A percentile compares a stretch with the other conserved stretches of the same genome.
Conservation (phyloP, 2,888 invertebrate genomes). For the Chrysomela aeneicollis region DNA sequence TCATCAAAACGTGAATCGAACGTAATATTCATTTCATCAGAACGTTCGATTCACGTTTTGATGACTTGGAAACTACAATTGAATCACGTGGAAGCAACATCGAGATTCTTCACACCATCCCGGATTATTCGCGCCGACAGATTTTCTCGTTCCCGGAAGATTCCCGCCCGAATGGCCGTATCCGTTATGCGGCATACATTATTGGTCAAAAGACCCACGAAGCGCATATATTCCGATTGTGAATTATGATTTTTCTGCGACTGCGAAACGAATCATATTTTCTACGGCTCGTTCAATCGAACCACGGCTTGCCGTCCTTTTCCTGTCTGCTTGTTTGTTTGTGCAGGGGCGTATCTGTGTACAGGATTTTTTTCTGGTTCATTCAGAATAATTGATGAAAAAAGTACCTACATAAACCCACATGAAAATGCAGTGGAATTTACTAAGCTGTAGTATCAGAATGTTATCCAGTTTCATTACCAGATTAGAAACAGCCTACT, state of each 20-base stretch:
- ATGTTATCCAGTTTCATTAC: too few relatives aligned
- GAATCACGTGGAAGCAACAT: too few relatives aligned
- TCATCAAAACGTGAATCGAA: too few relatives aligned
- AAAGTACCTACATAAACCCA: too few relatives aligned
- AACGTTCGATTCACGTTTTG: too few relatives aligned
- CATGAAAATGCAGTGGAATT: too few relatives aligned
- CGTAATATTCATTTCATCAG: too few relatives aligned
- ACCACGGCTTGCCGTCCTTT: conserved; percentile 39
- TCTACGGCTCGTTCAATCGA: conserved; percentile 60
- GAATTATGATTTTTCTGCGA: conserved; percentile 58
- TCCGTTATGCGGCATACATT: conserved; percentile 57
- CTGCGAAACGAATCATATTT: conserved; percentile 62
- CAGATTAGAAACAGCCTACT: too few relatives aligned
- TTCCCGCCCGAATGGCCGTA: conserved; percentile 15
- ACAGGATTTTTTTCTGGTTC: too few relatives aligned
- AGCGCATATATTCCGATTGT: conserved; percentile 59
- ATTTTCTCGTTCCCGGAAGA: conserved; percentile 12
- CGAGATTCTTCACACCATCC: conserved; percentile 1
- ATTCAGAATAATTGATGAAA: too few relatives aligned
- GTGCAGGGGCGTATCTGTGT: background rate
- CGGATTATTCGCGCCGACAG: background rate
- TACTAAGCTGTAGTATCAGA: too few relatives aligned
- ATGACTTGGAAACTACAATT: too few relatives aligned
- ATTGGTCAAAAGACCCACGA: conserved; percentile 61
- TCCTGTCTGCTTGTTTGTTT: conserved; percentile 20